Base-by-base conservation (phyloP, 2,888 invertebrate genomes). In the Amblyteles armatorius region DNA sequence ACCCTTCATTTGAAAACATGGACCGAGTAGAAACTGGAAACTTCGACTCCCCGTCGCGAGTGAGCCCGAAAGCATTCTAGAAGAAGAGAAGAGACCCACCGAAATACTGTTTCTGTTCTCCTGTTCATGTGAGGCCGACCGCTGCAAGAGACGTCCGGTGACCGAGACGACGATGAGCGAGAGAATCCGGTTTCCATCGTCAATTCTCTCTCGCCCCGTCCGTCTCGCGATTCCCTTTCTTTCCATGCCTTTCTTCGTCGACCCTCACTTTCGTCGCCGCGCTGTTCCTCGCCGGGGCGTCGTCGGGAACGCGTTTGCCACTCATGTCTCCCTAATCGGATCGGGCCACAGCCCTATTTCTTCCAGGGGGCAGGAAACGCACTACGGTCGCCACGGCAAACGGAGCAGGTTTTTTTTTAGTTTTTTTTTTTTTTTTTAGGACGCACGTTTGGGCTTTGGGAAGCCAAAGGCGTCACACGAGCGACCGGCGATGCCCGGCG, bases 51-150 rank as follows among this genome's bases (percentile, higher is more conserved):
- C 40, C 22, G 9, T 67, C 36, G 40, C 36, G 13, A 65, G 7
- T 4, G 40, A 40, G 22, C 0, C 67, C 36, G 16, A 19, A 19
- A 40, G 19, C 40, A 40, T 67, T 36, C 1, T 13, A 11, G 7
- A 36, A 65, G 36, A 19, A n/a, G 22, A 71, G 55, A 55, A 55
- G 36, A 79, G 26, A 5, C 63, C 29, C 26, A 79, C 26, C 13
- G 36, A 4, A 63, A 36, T 33, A 19, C 44, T 16, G 11, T 71
- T 83, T 44, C 76, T 92, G 88, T 48, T 90, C 88, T 89, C 92
- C 92, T 90, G 89, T 87, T 92, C 92, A 91, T 91, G 90, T 89
- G 91, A 90, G 91, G 90, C 90, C 87, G 79, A 79, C 76, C 44
- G 63, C 78, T 84, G 81, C 87, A 84, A 89, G 89, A 89, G 88